phyloP scores from a whole-genome alignment of 2,888 invertebrate species.

The Watsonalla cultraria region DNA sequence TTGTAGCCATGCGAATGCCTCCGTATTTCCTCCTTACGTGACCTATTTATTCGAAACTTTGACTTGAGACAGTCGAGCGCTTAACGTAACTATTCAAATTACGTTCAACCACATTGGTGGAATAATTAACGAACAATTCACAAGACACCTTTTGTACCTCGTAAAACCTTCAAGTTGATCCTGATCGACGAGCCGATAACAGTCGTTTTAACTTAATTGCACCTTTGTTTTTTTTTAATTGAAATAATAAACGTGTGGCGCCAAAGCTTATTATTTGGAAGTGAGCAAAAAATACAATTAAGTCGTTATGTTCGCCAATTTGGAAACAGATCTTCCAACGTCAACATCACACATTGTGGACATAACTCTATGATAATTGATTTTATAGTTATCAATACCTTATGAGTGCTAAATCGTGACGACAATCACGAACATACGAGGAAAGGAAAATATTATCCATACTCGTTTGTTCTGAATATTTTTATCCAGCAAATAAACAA shows the following conservation, averaged over 20 bases:
- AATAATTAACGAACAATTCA: not conserved
- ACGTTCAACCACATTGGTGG: not conserved
- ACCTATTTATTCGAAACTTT: not conserved
- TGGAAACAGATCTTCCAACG: slow-evolving; percentile 12
- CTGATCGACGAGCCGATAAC: slow-evolving; percentile 1
- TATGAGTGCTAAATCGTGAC: slow-evolving; percentile 41
- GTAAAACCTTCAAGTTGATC: slow-evolving; percentile 2
- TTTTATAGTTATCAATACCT: slow-evolving; percentile 22
- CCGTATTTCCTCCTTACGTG: not conserved
- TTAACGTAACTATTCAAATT: not conserved
- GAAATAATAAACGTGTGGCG: slow-evolving; percentile 2
- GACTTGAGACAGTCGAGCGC: not conserved
- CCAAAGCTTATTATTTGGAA: slow-evolving; percentile 5
- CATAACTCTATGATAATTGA: slow-evolving; percentile 8
- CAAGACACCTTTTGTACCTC: not conserved
- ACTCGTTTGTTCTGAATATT: slow-evolving; percentile 5
- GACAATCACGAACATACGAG: slow-evolving; percentile 28
- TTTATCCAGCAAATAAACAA: not conserved
- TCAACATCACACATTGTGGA: slow-evolving; percentile 13
- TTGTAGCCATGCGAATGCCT: not conserved
- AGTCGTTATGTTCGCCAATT: slow-evolving; percentile 1
- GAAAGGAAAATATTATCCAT: slow-evolving; percentile 21
- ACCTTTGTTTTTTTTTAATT: not conserved
- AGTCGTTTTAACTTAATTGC: slow-evolving; percentile 2
- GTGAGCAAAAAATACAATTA: not conserved